Conservation (phyloP, 2,797 vertebrate species). For the Coilia nasus region DNA sequence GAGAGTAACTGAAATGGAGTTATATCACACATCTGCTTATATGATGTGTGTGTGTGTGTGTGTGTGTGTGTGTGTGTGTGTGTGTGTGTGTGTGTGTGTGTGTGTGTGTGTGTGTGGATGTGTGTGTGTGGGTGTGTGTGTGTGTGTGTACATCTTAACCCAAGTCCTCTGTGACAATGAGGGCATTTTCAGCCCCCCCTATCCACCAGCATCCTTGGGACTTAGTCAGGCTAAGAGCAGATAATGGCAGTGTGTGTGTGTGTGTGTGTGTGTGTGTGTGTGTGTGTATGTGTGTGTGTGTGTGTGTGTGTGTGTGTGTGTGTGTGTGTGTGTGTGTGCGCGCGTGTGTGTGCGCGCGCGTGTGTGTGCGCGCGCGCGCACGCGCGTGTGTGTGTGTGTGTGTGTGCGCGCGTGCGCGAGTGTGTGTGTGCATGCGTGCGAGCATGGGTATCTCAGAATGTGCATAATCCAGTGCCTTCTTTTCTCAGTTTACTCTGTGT, state of each 20-base stretch:
- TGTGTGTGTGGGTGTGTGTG: background rate
- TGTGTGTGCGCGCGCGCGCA: background rate
- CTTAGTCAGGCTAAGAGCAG: slow-evolving; percentile 10
- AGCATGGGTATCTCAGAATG: background rate
- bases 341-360: too few species aligned
- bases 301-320: too few species aligned
- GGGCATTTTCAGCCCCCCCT: slow-evolving; percentile 3
- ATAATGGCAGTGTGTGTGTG: background rate
- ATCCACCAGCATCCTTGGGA: background rate
- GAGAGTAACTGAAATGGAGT: too few species aligned
- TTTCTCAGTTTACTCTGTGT: background rate
- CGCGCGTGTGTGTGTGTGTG: too few species aligned
- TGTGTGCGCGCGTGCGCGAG: background rate
- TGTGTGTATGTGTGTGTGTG: background rate
- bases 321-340: too few species aligned
- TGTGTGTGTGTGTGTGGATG: background rate
- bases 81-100: background rate
- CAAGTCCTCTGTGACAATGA: background rate
- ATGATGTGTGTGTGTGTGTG: too few species aligned
- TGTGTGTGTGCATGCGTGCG: background rate
- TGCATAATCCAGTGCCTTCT: background rate
- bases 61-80: background rate
- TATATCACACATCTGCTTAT: too few species aligned
- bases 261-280: background rate
- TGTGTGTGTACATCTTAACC: background rate